Conservation (phyloP, 2,888 invertebrate species). For the Lycocerus yunnanus region DNA sequence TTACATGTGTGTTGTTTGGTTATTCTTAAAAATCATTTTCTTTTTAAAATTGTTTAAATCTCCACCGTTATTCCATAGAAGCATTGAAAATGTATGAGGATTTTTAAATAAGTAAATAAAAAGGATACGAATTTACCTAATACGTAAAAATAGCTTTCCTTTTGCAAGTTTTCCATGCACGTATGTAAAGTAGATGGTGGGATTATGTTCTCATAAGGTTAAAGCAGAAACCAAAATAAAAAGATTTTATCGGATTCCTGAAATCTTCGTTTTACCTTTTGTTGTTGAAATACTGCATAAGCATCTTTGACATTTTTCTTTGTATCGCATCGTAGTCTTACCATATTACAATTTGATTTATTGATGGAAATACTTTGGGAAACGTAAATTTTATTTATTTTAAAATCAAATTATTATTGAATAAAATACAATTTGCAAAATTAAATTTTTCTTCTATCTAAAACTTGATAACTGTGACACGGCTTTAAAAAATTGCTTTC, state of each 20-base stretch:
- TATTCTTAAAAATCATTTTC: not conserved
- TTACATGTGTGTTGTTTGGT: too few species aligned
- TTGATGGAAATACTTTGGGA: not conserved
- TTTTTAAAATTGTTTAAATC: not conserved
- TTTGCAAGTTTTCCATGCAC: not conserved
- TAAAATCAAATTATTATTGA: too few species aligned
- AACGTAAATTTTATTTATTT: not conserved
- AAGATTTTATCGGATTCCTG: not conserved
- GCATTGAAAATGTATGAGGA: not conserved
- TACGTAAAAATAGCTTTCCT: not conserved
- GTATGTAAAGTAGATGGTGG: not conserved
- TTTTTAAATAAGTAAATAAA: not conserved
- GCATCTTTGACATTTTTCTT: not conserved
- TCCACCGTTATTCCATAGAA: not conserved
- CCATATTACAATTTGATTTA: not conserved
- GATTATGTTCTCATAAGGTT: not conserved
- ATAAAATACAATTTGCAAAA: too few species aligned
- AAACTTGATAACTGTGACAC: too few species aligned
- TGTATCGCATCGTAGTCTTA: not conserved
- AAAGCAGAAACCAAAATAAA: not conserved
- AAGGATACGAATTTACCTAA: not conserved
- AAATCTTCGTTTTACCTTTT: not conserved
- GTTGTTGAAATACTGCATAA: not conserved
- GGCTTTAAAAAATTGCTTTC: too few species aligned
- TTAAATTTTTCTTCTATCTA: too few species aligned